Evolutionary conservation across 2,113 vertebrate species (phyloP).

Genomic region (Macrotus californicus): DNA sequence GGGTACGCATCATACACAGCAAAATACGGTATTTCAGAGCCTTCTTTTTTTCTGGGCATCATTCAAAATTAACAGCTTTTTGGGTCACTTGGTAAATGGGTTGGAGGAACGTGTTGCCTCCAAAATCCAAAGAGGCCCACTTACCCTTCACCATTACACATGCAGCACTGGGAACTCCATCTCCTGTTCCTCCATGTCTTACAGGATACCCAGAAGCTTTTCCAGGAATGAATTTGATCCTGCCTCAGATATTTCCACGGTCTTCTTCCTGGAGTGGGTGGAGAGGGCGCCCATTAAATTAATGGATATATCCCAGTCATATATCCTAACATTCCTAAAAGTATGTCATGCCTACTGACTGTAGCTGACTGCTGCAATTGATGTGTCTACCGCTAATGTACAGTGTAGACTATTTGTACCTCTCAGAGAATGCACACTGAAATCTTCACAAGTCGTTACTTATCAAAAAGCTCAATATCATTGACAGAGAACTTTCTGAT

Average conservation of each 20-base stretch:
- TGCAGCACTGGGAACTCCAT: not conserved
- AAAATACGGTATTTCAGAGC: no score
- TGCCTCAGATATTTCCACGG: not conserved
- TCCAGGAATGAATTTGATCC: not conserved
- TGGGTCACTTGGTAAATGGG: not conserved
- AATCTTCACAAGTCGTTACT: constrained; percentile 25
- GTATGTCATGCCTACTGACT: not conserved
- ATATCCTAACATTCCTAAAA: constrained; percentile 2
- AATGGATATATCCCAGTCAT: not conserved
- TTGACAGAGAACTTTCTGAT: constrained; percentile 28
- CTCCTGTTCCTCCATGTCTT: not conserved
- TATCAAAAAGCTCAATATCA: constrained; percentile 14
- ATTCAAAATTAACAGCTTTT: not conserved
- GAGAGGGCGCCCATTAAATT: not conserved
- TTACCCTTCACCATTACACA: not conserved
- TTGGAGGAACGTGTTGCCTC: not conserved
- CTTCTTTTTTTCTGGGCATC: not conserved
- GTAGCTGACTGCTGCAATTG: not conserved
- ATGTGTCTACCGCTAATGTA: not conserved
- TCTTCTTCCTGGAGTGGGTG: not conserved
- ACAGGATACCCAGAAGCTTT: not conserved
- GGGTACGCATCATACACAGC: no score
- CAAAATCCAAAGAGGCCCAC: not conserved
- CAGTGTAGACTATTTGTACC: not conserved
- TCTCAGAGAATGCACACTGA: not conserved